These are phyloP conservation scores for Mesorhabditis spiculigera DNA, from an alignment of 2,888 invertebrate genomes.

Conservation along the genomic window DNA sequence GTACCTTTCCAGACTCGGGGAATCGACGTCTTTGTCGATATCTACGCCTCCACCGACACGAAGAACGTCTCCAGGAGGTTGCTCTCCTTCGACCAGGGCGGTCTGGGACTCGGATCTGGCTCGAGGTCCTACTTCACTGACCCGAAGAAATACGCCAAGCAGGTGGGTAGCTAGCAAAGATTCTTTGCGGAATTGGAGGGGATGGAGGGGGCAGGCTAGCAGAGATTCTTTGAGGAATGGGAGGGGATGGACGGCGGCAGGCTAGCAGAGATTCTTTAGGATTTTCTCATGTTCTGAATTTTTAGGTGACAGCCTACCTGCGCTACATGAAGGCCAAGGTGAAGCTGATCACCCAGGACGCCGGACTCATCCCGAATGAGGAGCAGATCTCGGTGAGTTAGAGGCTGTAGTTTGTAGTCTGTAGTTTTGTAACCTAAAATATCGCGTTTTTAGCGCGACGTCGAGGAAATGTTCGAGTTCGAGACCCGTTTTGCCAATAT, in stretches of 20 bases:
- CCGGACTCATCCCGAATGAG: constrained; percentile 32
- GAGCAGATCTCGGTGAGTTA: constrained; percentile 26
- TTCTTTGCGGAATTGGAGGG: too few relatives aligned
- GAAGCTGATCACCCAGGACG: constrained; percentile 40
- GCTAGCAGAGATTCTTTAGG: background rate
- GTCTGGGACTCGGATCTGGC: constrained; percentile 52
- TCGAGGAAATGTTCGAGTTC: constrained; percentile 49
- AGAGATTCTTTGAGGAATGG: too few relatives aligned
- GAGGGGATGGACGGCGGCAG: too few relatives aligned
- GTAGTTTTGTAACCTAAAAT: background rate
- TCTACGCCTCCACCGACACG: constrained; percentile 47
- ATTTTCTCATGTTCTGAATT: background rate
- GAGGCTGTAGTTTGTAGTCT: background rate
- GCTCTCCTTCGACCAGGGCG: constrained; percentile 51
- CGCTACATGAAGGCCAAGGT: constrained; percentile 20
- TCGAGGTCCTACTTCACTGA: constrained; percentile 56
- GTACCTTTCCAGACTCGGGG: constrained; percentile 33
- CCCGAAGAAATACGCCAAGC: constrained; percentile 51
- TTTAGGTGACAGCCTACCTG: background rate
- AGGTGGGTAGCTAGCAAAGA: constrained; percentile 51
- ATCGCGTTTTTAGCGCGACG: constrained; percentile 25
- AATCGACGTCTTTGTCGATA: constrained; percentile 48
- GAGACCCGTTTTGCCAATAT: constrained; percentile 52
- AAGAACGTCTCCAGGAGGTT: constrained; percentile 41
- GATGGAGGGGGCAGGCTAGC: too few relatives aligned